Evolutionary conservation across 2,888 invertebrate genomes (phyloP), one percentile per base, ranked within the genome.

Genomic region (Caenorhabditis doughertyi): DNA sequence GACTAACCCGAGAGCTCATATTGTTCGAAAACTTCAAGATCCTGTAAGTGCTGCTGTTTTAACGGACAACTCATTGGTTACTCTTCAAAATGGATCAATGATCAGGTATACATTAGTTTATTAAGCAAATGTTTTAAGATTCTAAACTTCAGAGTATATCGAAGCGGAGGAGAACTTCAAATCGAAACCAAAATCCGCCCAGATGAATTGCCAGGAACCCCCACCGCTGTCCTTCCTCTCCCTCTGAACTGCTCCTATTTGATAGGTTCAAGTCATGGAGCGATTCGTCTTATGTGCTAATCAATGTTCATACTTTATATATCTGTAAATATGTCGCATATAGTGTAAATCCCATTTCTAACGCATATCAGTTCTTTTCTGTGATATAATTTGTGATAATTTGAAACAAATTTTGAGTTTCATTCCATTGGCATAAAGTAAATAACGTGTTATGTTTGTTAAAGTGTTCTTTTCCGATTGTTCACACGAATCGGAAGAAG

Each of bases 181-280:
- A 72, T 84, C 56, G 86, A 86, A 65, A 77, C 85, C 21, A 73
- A 73, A 1, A 47, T 87, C 44, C 55, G 73, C 13, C 70, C 79
- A 11, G 85, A 87, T 42, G 72, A 72, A 5, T 44, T 87, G 16
- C 79, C 81, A 11, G 87, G 87, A 9, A 76, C 74, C 2, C 79
- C 82, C 0, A 81, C 79, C 5, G 95, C 96, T 55, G 95, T 98
- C 95, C 94, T 96, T 0, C 94, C 97, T 51, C 93, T 98, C 87
- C 97, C 97, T 2, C 93, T 97, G 5, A 98, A 98, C 92, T 94
- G 96, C 90, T 94, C 97, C 76, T 93, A 98, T 72, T 93, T 99
- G 25, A 93, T 98, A 27, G 98, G 97, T 13, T 95, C 97, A 51
- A 98, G 97, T 92, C 96, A 95, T 89, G 98, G 98, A 21, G 95